A percentile compares a stretch with the other conserved stretches of the same genome.
phyloP scores from a whole-genome alignment of 2,113 vertebrate species.

The Alligator sinensis region DNA sequence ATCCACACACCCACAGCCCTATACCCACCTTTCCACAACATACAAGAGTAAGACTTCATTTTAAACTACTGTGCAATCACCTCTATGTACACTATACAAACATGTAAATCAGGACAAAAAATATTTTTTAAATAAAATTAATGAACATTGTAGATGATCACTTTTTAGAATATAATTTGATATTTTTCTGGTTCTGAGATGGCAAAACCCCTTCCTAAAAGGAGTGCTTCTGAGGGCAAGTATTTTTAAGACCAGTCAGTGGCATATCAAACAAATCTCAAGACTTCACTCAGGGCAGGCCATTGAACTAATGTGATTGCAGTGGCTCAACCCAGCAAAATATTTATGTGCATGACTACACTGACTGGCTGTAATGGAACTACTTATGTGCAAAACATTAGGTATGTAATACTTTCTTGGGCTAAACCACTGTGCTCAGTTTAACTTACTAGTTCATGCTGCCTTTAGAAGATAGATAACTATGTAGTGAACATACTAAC shows the following conservation, averaged over 20 bases:
- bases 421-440: fast-evolving
- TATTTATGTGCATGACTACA: fast-evolving
- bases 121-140: no score
- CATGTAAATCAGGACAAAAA: no score
- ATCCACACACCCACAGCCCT: no score
- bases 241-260: background rate
- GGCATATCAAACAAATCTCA: background rate
- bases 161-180: no score
- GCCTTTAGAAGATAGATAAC: fast-evolving
- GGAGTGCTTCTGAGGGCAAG: background rate
- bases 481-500: background rate
- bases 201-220: no score
- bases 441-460: fast-evolving
- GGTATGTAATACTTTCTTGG: fast-evolving
- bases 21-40: no score
- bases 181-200: no score
- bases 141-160: no score
- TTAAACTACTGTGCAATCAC: no score
- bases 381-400: fast-evolving
- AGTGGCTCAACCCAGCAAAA: fast-evolving
- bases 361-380: background rate
- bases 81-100: no score
- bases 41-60: no score
- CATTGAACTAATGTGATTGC: background rate
- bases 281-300: background rate